phyloP scores from a whole-genome alignment of 2,888 invertebrate genomes.

The Drosophila setosimentum region DNA sequence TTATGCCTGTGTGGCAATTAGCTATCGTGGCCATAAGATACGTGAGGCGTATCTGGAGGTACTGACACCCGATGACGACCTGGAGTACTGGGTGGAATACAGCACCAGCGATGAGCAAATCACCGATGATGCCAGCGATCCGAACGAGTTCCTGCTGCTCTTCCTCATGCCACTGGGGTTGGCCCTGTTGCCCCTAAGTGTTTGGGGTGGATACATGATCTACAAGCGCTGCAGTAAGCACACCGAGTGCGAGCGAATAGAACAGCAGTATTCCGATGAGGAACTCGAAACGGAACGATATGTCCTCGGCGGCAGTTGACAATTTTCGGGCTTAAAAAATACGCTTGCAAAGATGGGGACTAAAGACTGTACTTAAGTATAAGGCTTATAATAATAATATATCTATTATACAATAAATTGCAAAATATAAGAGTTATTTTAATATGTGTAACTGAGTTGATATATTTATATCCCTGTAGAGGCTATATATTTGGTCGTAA shows the following conservation, averaged over 20 bases:
- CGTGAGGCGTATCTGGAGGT: constrained; percentile 82
- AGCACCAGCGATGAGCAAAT: constrained; percentile 55
- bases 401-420: constrained; percentile 6
- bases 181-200: constrained; percentile 80
- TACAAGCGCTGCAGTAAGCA: constrained; percentile 66
- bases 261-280: constrained; percentile 69
- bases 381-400: constrained; percentile 10
- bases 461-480: neutral
- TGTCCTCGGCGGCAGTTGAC: constrained; percentile 67
- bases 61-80: constrained; percentile 33
- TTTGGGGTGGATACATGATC: constrained; percentile 82
- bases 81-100: constrained; percentile 80
- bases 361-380: constrained; percentile 62
- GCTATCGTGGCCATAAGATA: constrained; percentile 82
- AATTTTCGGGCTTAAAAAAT: neutral
- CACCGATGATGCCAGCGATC: constrained; percentile 58
- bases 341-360: constrained; percentile 58
- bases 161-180: constrained; percentile 84
- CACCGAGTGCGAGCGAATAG: constrained; percentile 67
- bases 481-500: neutral
- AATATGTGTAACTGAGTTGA: neutral
- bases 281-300: constrained; percentile 69
- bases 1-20: constrained; percentile 84
- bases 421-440: neutral
- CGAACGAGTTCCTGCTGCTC: constrained; percentile 77